A percentile compares a stretch with the other conserved stretches of the same genome.
These are phyloP conservation scores for Chelonus formosanus DNA, from an alignment of 2,888 invertebrate species.

Conservation along the genomic window DNA sequence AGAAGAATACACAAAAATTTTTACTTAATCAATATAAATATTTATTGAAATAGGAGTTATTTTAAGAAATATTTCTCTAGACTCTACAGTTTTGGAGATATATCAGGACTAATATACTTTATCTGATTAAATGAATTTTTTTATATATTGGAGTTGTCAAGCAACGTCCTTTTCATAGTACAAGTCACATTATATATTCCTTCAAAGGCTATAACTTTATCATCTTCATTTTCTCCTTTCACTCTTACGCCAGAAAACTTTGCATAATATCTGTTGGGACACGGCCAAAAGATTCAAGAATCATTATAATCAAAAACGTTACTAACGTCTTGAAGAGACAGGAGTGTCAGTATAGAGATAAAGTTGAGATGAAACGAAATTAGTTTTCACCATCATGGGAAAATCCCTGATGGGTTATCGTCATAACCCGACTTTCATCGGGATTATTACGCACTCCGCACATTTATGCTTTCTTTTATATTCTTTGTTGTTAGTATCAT, in stretches of 20 bases:
- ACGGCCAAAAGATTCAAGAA: conserved; percentile 4
- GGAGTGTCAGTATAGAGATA: conserved; percentile 27
- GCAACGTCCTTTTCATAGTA: background rate
- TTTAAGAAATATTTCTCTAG: no score
- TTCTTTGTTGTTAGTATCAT: background rate
- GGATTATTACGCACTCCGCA: conserved; percentile 6
- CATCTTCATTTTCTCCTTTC: conserved; percentile 13
- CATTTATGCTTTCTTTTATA: background rate
- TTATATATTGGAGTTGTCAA: background rate
- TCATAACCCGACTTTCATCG: conserved; percentile 20
- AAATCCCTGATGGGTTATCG: conserved; percentile 23
- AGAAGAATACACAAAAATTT: no score
- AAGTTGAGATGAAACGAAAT: conserved; percentile 37
- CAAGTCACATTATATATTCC: conserved; percentile 14
- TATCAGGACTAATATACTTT: no score
- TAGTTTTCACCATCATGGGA: conserved; percentile 30
- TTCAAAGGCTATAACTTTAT: conserved; percentile 14
- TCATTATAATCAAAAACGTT: conserved; percentile 31
- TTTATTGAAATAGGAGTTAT: no score
- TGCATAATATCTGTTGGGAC: conserved; percentile 27
- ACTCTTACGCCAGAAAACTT: conserved; percentile 20
- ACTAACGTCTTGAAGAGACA: conserved; percentile 37
- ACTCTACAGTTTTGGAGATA: no score
- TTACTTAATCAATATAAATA: no score
- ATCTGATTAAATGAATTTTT: no score